phyloP scores from a whole-genome alignment of 1,140 invertebrate species.

The Pantala flavescens region DNA sequence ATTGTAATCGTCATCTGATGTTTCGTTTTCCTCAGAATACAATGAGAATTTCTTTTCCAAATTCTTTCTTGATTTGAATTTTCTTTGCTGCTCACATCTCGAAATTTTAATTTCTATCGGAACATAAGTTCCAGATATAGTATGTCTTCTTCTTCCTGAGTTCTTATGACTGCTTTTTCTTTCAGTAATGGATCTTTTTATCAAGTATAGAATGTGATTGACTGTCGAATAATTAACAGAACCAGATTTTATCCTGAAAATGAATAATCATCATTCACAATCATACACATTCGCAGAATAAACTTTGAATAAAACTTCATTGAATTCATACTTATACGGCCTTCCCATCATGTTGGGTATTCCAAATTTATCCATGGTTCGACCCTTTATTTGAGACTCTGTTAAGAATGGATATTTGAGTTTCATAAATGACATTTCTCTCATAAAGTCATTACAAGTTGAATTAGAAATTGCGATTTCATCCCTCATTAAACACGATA shows the following conservation, averaged over 20 bases:
- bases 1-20: background rate
- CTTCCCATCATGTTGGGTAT: background rate
- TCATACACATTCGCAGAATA: background rate
- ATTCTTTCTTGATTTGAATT: background rate
- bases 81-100: background rate
- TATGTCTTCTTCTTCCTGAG: background rate
- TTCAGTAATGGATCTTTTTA: background rate
- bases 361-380: background rate
- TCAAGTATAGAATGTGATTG: background rate
- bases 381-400: background rate
- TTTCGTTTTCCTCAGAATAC: background rate
- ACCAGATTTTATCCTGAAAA: background rate
- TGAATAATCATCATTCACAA: background rate
- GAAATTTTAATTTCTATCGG: background rate
- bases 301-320: background rate
- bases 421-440: background rate
- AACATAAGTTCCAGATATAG: background rate
- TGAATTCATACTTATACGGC: background rate
- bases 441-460: background rate
- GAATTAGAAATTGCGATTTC: background rate
- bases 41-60: background rate
- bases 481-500: background rate
- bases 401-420: background rate
- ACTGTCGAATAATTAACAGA: background rate
- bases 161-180: background rate